phyloP scores from a whole-genome alignment of 2,888 invertebrate genomes.

The Leptura quadrifasciata region DNA sequence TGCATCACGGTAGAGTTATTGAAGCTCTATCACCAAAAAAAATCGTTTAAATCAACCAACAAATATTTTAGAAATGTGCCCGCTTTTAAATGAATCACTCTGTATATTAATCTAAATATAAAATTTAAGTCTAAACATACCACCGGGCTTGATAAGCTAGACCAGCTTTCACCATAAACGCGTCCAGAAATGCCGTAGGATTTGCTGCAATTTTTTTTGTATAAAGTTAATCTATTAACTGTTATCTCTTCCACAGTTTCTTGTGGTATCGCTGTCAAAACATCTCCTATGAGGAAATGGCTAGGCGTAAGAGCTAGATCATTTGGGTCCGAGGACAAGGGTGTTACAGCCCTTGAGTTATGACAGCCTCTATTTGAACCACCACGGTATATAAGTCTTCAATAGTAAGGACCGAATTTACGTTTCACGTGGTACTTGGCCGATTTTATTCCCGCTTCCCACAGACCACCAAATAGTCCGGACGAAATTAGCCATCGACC shows the following conservation, averaged over 20 bases:
- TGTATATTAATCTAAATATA: no score
- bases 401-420: slow-evolving; percentile 25
- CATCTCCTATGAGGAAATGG: slow-evolving; percentile 43
- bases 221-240: slow-evolving; percentile 27
- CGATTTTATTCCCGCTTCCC: slow-evolving; percentile 27
- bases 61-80: no score
- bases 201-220: no score
- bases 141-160: slow-evolving; percentile 17
- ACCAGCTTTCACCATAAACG: slow-evolving; percentile 18
- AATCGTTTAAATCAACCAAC: no score
- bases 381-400: slow-evolving; percentile 30
- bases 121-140: neutral
- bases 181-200: slow-evolving; percentile 41
- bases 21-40: no score
- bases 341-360: slow-evolving; percentile 28
- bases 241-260: slow-evolving; percentile 1
- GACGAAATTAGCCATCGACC: no score
- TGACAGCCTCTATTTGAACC: slow-evolving; percentile 25
- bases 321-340: slow-evolving; percentile 18
- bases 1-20: no score
- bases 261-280: slow-evolving; percentile 31
- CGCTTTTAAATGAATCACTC: no score
- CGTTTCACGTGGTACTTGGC: slow-evolving; percentile 28
- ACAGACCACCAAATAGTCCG: slow-evolving; percentile 25
- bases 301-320: slow-evolving; percentile 37